Conservation (phyloP, 2,797 vertebrate species). For the Spea hammondii region DNA sequence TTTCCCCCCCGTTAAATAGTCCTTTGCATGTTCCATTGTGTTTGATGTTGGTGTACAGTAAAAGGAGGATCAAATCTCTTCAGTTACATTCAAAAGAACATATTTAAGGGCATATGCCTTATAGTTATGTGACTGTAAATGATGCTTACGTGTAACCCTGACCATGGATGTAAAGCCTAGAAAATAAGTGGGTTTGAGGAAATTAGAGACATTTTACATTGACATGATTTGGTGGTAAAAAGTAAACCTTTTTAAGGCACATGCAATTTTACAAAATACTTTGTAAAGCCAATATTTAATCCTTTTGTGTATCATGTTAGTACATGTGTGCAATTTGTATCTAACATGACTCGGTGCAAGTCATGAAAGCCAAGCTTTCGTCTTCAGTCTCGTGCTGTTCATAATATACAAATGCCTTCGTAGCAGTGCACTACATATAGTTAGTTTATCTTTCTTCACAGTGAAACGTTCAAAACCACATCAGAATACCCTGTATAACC, state of each 20-base stretch:
- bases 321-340: neutral
- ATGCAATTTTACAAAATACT: conserved; percentile 4
- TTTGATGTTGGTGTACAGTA: neutral
- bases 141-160: neutral
- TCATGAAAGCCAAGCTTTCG: neutral
- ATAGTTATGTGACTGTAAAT: neutral
- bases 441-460: neutral
- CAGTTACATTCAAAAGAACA: too few species aligned
- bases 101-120: neutral
- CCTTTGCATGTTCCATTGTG: conserved; percentile 7
- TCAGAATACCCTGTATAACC: neutral
- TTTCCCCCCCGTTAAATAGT: conserved; percentile 1
- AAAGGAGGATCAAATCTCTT: neutral
- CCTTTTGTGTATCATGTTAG: neutral
- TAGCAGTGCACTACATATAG: neutral
- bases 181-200: conserved; percentile 5
- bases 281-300: conserved; percentile 4
- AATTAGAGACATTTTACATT: neutral
- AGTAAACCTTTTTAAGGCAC: conserved; percentile 2
- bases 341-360: neutral
- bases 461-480: neutral
- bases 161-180: conserved; percentile 26
- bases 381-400: neutral
- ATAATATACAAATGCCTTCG: neutral
- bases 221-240: neutral